phyloP scores from a whole-genome alignment of 2,797 vertebrate genomes.

The Oophaga sylvatica region DNA sequence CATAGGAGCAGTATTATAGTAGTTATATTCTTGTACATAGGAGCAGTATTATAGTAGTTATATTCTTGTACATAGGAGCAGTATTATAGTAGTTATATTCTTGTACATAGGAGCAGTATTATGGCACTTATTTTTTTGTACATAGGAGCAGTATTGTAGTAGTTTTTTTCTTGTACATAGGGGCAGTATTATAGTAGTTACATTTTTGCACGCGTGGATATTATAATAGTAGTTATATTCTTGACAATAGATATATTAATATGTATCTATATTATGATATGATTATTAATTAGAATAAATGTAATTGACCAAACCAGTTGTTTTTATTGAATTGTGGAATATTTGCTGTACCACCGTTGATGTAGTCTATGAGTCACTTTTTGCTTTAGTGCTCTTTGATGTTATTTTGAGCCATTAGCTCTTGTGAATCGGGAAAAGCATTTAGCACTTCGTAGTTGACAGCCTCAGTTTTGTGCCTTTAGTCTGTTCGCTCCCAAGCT shows the following conservation, averaged over 20 bases:
- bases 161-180: neutral
- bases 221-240: neutral
- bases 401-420: neutral
- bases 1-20: neutral
- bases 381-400: neutral
- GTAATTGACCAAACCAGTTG: neutral
- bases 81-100: no score
- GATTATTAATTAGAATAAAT: neutral
- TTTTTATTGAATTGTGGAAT: neutral
- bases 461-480: neutral
- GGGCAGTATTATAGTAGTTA: constrained; percentile 4
- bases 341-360: neutral
- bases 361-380: neutral
- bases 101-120: constrained; percentile 1
- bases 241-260: no score
- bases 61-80: no score
- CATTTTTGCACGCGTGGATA: neutral
- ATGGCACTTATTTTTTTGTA: neutral
- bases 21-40: constrained; percentile 16
- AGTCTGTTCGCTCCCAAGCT: neutral
- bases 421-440: constrained; percentile 8
- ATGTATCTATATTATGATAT: neutral
- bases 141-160: neutral
- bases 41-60: constrained; percentile 5
- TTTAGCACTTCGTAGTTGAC: neutral